phyloP scores from a whole-genome alignment of 2,113 vertebrate species.

The Callorhinus ursinus region DNA sequence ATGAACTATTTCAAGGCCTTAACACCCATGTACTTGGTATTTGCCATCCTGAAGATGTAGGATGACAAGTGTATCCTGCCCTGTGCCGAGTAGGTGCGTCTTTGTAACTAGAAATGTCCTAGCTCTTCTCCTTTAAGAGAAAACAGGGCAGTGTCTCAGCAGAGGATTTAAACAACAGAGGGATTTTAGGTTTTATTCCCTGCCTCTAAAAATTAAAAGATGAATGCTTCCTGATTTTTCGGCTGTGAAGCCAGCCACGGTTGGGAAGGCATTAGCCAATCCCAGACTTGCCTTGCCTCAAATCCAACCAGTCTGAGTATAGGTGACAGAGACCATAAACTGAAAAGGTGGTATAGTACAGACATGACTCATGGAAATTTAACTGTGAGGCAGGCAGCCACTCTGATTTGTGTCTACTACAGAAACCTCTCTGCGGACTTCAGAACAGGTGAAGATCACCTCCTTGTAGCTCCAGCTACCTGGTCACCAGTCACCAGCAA shows the following conservation, averaged over 20 bases:
- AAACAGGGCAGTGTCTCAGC: not conserved
- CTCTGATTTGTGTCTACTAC: not conserved
- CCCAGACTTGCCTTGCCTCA: not conserved
- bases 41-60: not conserved
- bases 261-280: not conserved
- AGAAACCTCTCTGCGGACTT: not conserved
- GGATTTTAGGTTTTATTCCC: not conserved
- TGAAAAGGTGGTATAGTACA: not conserved
- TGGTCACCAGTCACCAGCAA: not conserved
- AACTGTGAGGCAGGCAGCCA: not conserved
- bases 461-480: not conserved
- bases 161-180: not conserved
- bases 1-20: not conserved
- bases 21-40: not conserved
- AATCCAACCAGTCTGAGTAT: not conserved
- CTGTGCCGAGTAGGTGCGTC: not conserved
- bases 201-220: not conserved
- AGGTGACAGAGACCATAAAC: not conserved
- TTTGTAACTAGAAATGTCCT: not conserved
- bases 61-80: not conserved
- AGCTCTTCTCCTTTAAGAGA: not conserved
- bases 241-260: not conserved
- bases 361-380: not conserved
- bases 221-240: not conserved
- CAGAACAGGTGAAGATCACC: not conserved